A percentile compares a stretch with the other conserved stretches of the same genome.
phyloP scores from a whole-genome alignment of 2,797 vertebrate genomes.

The Masticophis lateralis region DNA sequence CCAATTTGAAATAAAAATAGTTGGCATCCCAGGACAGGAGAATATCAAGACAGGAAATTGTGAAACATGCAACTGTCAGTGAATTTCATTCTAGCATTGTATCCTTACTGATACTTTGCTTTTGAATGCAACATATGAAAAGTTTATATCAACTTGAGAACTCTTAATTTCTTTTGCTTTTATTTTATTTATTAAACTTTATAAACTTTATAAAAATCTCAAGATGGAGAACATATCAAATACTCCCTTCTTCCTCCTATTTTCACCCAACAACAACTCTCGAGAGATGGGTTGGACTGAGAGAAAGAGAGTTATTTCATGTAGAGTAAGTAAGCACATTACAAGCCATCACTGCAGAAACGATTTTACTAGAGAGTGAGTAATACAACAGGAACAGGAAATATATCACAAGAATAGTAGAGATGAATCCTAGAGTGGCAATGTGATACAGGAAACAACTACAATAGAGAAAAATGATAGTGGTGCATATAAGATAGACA shows the following conservation, averaged over 20 bases:
- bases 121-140: not conserved
- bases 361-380: too few species aligned
- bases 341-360: too few species aligned
- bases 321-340: too few species aligned
- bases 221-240: not conserved
- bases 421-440: too few species aligned
- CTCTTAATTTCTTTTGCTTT: not conserved
- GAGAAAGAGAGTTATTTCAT: not conserved
- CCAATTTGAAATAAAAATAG: not conserved
- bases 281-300: not conserved
- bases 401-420: too few species aligned
- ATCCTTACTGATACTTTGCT: not conserved
- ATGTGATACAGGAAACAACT: too few species aligned
- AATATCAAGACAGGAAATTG: not conserved
- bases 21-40: not conserved
- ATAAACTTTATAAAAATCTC: not conserved
- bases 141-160: not conserved
- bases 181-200: not conserved
- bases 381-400: too few species aligned
- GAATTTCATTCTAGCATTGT: not conserved
- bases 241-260: not conserved
- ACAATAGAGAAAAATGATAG: too few species aligned
- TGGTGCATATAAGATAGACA: too few species aligned
- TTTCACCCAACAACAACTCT: not conserved
- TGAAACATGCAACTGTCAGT: not conserved